These are phyloP conservation scores for Epizoanthus ramosus DNA, from an alignment of 92 coral and sea anemone genomes.

Conservation along the genomic window DNA sequence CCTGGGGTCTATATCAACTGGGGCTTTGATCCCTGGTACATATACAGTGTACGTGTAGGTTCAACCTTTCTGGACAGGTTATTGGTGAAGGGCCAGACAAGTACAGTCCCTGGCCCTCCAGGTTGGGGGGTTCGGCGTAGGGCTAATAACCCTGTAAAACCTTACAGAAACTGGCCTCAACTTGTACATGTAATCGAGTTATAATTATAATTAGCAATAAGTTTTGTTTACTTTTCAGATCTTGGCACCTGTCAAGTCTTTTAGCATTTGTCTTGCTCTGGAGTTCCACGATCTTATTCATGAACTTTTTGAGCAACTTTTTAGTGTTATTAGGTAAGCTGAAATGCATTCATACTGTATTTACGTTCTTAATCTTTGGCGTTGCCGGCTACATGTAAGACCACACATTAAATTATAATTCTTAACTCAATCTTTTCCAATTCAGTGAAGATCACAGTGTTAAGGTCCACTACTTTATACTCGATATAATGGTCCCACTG, in stretches of 20 bases:
- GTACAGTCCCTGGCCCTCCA: too few relatives aligned
- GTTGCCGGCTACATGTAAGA: too few relatives aligned
- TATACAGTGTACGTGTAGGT: too few relatives aligned
- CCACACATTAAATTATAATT: background rate
- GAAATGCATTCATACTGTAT: background rate
- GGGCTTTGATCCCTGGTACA: too few relatives aligned
- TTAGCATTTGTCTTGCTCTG: slow-evolving; percentile 79
- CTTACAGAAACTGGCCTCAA: too few relatives aligned
- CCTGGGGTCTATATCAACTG: too few relatives aligned
- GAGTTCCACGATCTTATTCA: slow-evolving; percentile 85
- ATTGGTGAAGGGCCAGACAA: too few relatives aligned
- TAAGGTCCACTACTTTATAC: slow-evolving; percentile 80
- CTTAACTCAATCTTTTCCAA: background rate
- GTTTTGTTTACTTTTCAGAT: slow-evolving; percentile 56
- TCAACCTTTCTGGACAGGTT: too few relatives aligned
- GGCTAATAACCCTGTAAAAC: too few relatives aligned
- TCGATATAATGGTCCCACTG: slow-evolving; percentile 87
- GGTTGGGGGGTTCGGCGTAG: too few relatives aligned
- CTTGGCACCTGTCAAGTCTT: slow-evolving; percentile 83
- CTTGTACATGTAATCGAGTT: too few relatives aligned
- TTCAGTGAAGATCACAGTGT: slow-evolving; percentile 76
- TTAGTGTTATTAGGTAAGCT: slow-evolving; percentile 83
- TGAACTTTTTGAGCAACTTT: slow-evolving; percentile 79
- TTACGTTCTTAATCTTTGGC: background rate
- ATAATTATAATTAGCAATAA: too few relatives aligned